Evolutionary conservation across 2,113 vertebrate species (phyloP).

Genomic region (Grallaria varia): DNA sequence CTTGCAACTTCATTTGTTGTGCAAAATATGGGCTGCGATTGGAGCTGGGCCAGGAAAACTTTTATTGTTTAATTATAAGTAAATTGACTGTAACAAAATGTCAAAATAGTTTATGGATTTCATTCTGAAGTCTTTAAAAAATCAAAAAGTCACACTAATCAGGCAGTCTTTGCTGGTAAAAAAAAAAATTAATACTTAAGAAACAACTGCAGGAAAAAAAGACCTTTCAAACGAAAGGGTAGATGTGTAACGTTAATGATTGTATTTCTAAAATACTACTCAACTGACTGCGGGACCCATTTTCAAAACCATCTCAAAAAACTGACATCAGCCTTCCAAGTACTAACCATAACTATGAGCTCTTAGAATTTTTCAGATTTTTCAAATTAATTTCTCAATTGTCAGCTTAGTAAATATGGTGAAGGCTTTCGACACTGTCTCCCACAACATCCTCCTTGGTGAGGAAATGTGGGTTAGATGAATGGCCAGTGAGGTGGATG

Average conservation of each 20-base stretch:
- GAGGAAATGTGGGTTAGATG: background rate
- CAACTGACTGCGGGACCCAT: background rate
- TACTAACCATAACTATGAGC: background rate
- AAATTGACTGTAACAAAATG: background rate
- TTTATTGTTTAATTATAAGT: background rate
- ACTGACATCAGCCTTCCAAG: background rate
- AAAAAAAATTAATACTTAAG: background rate
- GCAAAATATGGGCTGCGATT: background rate
- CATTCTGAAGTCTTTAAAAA: background rate
- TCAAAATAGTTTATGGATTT: background rate
- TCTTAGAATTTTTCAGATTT: background rate
- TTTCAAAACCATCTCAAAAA: background rate
- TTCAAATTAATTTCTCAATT: background rate
- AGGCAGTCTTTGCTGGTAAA: background rate
- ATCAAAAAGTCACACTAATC: background rate
- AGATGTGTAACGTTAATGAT: background rate
- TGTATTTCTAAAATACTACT: background rate
- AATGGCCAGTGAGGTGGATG: background rate
- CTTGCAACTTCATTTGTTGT: background rate
- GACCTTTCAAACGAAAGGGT: background rate
- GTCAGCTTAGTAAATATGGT: background rate
- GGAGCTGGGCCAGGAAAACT: background rate
- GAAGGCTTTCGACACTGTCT: background rate
- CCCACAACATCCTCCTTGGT: background rate
- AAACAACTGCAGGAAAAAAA: background rate